Evolutionary conservation across 1,140 invertebrate genomes (phyloP).

Genomic region (Drepana arcuata): DNA sequence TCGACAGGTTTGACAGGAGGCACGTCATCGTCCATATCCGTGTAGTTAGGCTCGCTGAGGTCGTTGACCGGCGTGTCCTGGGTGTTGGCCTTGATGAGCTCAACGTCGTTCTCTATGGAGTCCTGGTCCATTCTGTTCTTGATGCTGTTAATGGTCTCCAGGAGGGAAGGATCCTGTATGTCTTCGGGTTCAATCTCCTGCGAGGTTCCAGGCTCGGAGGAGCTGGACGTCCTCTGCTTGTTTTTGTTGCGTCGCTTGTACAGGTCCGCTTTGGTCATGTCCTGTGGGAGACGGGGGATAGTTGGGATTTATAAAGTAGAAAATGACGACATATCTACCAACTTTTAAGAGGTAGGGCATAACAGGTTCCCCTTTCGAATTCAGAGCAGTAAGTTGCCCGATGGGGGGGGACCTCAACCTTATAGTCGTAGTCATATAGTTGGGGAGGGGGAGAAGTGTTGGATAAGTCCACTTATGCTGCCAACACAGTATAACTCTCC

Average conservation of each 20-base stretch:
- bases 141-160: slow-evolving; percentile 48
- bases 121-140: slow-evolving; percentile 50
- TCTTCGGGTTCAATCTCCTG: slow-evolving; percentile 19
- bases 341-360: too few relatives aligned
- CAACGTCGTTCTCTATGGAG: slow-evolving; percentile 56
- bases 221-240: slow-evolving; percentile 38
- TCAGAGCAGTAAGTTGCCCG: too few relatives aligned
- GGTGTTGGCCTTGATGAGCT: slow-evolving; percentile 54
- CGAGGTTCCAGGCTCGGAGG: slow-evolving; percentile 34
- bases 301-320: too few relatives aligned
- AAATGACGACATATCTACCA: too few relatives aligned
- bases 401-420: too few relatives aligned
- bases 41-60: slow-evolving; percentile 25
- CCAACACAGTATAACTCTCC: too few relatives aligned
- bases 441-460: too few relatives aligned
- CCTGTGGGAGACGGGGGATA: slow-evolving; percentile 41
- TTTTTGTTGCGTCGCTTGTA: slow-evolving; percentile 59
- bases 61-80: slow-evolving; percentile 42
- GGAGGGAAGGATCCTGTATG: slow-evolving; percentile 24
- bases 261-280: slow-evolving; percentile 63
- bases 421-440: too few relatives aligned
- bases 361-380: too few relatives aligned
- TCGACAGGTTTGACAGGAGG: slow-evolving; percentile 53
- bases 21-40: slow-evolving; percentile 43
- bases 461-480: too few relatives aligned